These are phyloP conservation scores for Diachasmimorpha longicaudata DNA, from an alignment of 1,140 invertebrate genomes.

Conservation along the genomic window DNA sequence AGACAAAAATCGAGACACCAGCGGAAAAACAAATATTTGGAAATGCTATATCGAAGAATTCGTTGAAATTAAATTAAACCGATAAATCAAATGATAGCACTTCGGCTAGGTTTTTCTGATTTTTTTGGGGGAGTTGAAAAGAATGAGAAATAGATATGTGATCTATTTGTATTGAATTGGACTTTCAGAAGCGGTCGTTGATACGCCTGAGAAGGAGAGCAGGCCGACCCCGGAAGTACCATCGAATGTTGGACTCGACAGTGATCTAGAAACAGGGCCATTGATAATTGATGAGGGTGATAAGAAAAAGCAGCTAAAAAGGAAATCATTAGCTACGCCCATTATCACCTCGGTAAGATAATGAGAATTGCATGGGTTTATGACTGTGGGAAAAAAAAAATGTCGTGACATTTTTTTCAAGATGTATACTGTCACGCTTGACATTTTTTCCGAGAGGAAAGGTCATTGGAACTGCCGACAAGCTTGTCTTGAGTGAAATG, in stretches of 20 bases:
- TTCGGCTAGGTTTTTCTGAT: too few species aligned
- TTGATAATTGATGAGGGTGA: constrained; percentile 70
- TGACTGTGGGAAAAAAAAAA: neutral
- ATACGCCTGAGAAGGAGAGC: constrained; percentile 17
- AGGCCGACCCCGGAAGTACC: neutral
- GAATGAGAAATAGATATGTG: too few species aligned
- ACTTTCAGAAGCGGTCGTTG: constrained; percentile 24
- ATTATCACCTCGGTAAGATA: constrained; percentile 47
- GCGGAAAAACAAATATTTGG: too few species aligned
- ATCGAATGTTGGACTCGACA: constrained; percentile 39
- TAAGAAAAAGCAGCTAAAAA: constrained; percentile 55
- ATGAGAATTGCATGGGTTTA: neutral
- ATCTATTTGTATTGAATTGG: too few species aligned
- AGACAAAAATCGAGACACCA: too few species aligned
- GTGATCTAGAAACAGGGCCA: constrained; percentile 62
- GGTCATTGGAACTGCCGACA: constrained; percentile 58
- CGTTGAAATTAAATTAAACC: too few species aligned
- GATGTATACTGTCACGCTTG: constrained; percentile 9
- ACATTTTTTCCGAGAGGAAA: constrained; percentile 39
- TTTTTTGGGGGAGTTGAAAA: too few species aligned
- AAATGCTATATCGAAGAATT: too few species aligned
- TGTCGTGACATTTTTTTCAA: constrained; percentile 19
- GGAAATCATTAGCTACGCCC: constrained; percentile 41
- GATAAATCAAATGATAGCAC: too few species aligned
- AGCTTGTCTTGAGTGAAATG: constrained; percentile 53